Conservation (phyloP, 2,797 vertebrate species). For the Pantherophis alleghaniensis region DNA sequence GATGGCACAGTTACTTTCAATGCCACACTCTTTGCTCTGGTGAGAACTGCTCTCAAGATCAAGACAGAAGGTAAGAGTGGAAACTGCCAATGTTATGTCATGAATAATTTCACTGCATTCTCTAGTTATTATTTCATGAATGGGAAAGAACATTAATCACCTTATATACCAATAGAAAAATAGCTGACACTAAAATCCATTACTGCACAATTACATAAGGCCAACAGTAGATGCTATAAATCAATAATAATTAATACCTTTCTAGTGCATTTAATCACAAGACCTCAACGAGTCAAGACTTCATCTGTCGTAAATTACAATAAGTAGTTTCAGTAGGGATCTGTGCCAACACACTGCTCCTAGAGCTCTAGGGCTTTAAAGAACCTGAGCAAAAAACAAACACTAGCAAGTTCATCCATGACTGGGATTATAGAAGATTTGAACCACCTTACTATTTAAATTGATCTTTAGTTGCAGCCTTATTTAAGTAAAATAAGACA, state of each 20-base stretch:
- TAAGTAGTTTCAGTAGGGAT: background rate
- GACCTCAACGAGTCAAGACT: background rate
- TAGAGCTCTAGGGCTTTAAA: background rate
- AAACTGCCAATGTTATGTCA: background rate
- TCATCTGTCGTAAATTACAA: conserved; percentile 19
- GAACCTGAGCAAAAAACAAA: background rate
- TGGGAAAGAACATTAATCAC: conserved; percentile 18
- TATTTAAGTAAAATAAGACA: background rate
- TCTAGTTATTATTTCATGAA: background rate
- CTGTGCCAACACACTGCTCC: background rate
- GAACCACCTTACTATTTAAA: background rate
- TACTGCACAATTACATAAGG: conserved; percentile 12
- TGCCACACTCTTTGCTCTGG: conserved; percentile 93
- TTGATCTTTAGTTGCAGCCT: background rate
- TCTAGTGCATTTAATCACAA: conserved; percentile 29
- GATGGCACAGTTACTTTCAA: conserved; percentile 98
- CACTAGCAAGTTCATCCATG: background rate
- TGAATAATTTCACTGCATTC: background rate
- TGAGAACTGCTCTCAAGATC: conserved; percentile 96
- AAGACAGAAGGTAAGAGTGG: conserved; percentile 90
- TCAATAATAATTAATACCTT: conserved; percentile 29
- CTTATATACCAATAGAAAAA: background rate
- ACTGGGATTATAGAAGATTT: background rate
- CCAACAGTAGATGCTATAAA: conserved; percentile 22
- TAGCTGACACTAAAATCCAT: conserved; percentile 23